Base-by-base conservation (phyloP, 2,888 invertebrate species). In the Synanthedon myopaeformis region DNA sequence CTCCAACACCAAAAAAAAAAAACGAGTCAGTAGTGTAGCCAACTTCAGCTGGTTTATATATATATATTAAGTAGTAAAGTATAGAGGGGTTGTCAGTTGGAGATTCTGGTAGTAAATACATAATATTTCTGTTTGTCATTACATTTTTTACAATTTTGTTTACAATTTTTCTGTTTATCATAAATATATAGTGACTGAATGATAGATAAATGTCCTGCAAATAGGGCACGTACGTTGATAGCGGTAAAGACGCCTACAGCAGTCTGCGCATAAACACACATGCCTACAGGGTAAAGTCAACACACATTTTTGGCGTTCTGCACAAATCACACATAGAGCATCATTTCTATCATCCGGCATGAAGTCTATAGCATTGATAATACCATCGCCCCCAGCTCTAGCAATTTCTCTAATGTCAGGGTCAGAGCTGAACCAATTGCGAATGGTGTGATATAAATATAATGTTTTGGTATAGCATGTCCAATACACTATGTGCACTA, bases 231-330 rank as follows among this genome's bases (percentile, higher is more conserved):
- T 87, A 19, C 84, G 77, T 67, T 84, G 88, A 64, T 83, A 87
- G 19, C 79, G 77, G 72, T 82, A 83, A 3, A 89, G 65, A n/a
- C 80, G 71, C 58, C 77, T 65, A 57, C 82, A 86, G 60, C 90
- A 90, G 59, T 88, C 88, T 41, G 72, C 72, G 62, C 90, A 90
- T 42, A 89, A 68, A 60, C 90, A 90, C 17, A 90, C 78, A 75
- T 90, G 90, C 14, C 87, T 79, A 61, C 90, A 90, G 0, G 90
- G 90, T 54, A 90, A 64, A 49, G 89, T 82, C 48, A 90, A 67
- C 13, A 90, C 86, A 79, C 89, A 89, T 68, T 89, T 90, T 56
- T 82, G 80, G 4, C 84, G 68, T 61, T 90, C 90, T 61, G 89
- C 88, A 58, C 90, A 90, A 58, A 90, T 85, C 13, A 90, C 82